Evolutionary conservation across 2,888 invertebrate species (phyloP).

Genomic region (Aleiodes testaceus): DNA sequence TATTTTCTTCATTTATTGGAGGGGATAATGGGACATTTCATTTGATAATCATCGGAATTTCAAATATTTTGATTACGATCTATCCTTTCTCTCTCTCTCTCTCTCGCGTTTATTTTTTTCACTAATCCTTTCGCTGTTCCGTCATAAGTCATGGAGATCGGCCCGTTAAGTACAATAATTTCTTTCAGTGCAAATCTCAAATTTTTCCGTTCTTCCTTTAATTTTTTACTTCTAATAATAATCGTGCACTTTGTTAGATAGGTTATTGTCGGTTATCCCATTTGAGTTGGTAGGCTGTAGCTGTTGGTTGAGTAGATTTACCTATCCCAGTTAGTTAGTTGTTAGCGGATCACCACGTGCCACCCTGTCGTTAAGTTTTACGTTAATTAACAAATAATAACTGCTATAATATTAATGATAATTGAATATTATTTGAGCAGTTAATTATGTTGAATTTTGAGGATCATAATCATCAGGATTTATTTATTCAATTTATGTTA

Average conservation of each 20-base stretch:
- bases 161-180: conserved; percentile 44
- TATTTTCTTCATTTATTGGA: conserved; percentile 7
- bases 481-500: neutral
- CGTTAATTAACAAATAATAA: too few species aligned
- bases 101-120: neutral
- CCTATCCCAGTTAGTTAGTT: conserved; percentile 68
- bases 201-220: conserved; percentile 28
- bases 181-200: conserved; percentile 42
- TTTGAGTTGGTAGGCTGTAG: conserved; percentile 48
- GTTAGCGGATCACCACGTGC: conserved; percentile 68
- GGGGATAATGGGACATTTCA: neutral
- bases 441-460: neutral
- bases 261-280: conserved; percentile 64
- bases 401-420: too few species aligned
- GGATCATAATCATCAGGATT: neutral
- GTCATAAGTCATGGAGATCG: neutral
- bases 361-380: conserved; percentile 65
- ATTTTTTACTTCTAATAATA: conserved; percentile 48
- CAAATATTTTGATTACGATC: conserved; percentile 20
- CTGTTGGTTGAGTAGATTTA: conserved; percentile 49
- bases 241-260: conserved; percentile 61
- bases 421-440: too few species aligned
- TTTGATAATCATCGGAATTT: conserved; percentile 11
- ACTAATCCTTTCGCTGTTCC: neutral
- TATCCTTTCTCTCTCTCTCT: neutral